Base-by-base conservation (phyloP, 2,797 vertebrate species). In the Tragopan temminckii region DNA sequence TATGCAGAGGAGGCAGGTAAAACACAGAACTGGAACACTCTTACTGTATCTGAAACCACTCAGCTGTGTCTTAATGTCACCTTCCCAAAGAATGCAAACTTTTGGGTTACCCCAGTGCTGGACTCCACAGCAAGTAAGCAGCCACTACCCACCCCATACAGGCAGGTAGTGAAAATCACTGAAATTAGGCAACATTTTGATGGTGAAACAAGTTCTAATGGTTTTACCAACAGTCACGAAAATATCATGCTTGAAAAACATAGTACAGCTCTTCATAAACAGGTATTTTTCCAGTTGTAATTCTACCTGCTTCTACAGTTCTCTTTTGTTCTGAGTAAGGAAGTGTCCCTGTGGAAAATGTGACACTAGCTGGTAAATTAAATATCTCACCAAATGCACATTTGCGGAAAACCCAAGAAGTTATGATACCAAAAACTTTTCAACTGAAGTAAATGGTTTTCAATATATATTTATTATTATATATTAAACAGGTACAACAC, bases 391-490 rank as follows among this genome's bases (percentile, higher is more conserved):
- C 16, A 55, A 31, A 79, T 11, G n/a, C 6, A 36, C 10, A 50
- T 50, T 58, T 68, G 25, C 23, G 68, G 46, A 85, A 85, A 67
- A 67, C 2, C 7, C 48, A 24, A 43, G 23, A 74, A 55, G 13
- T 55, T 85, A 17, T 0, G 2, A 42, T 42, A 48, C 1, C 5
- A 48, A 68, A 67, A 42, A 0, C 5, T 62, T 53, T 83, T 11
- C 11, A 71, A 16, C 31, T 61, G 5, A 35, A 59, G 17, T 31
- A 17, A 52, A 29, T 72, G 24, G 13, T 67, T 52, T 67, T 79
- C 53, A 67, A 59, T 61, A 79, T 7, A 42, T 72, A 66, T 67
- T 72, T 7, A 40, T 1, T 67, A 15, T 40, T 71, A 59, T 25
- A 19, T 17, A 31, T 77, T 43, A 5, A 38, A 38, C 59, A 48